Evolutionary conservation across 1,140 invertebrate species (phyloP), one percentile per base, ranked within the genome.

Genomic region (Zaprionus davidi): DNA sequence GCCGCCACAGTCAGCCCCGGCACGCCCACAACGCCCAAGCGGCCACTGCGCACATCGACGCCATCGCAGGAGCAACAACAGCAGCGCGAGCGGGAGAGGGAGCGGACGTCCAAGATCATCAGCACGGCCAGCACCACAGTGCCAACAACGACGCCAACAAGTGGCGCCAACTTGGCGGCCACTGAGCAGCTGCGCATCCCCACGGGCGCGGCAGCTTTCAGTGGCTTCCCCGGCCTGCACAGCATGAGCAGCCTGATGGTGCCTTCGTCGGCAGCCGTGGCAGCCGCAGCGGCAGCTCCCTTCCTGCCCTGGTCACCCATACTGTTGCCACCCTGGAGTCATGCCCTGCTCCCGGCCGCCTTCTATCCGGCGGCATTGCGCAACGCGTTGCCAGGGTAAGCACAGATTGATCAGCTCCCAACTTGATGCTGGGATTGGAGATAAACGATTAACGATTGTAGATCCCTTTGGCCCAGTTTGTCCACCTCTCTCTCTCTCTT

Each of bases 301-400:
- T 91, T 94, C 86, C 85, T 94, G 82, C 93, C 94, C 38, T 94
- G 94, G 94, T 94, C 94, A 70, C 94, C 94, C 34, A 94, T 94
- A 17, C 76, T 94, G 76, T 81, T 94, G 85, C 94, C 94, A 59
- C 94, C 94, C 11, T 94, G 94, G 94, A 94, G 93, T 57, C 94
- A 94, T 66, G 94, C 94, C 26, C 93, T 94, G 55, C 81, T 94
- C 44, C 94, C 94, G 60, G 91, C 88, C 56, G 92, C 90, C 66
- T 93, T 94, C 28, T 94, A 94, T 91, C 94, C 94, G 79, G 94
- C 94, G 64, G 94, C 94, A 64, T 93, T 94, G 75, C 92, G 94
- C 17, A 94, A 94, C 65, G 94, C 94, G 76, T 93, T 94, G 79
- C 94, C 94, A 9, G 94, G 94, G 94, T 94, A 93, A 94, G 94